phyloP scores from a whole-genome alignment of 2,113 vertebrate genomes.

The Austrofundulus limnaeus region DNA sequence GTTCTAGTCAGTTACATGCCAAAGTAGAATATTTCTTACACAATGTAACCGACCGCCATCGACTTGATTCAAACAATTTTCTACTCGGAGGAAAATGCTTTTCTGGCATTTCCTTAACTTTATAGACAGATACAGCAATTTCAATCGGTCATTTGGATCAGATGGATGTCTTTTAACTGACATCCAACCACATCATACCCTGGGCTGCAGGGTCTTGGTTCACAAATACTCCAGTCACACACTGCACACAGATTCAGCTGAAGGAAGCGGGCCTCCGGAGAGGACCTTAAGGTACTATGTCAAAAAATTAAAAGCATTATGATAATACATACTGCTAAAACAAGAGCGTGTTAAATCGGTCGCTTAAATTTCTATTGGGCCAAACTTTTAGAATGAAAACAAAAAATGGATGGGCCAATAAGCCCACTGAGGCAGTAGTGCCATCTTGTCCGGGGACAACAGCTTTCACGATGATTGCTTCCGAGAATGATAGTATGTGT shows the following conservation, averaged over 20 bases:
- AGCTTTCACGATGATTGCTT: slow-evolving; percentile 70
- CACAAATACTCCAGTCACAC: slow-evolving; percentile 67
- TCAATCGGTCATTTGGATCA: slow-evolving; percentile 78
- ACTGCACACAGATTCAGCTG: slow-evolving; percentile 71
- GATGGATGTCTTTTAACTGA: slow-evolving; percentile 72
- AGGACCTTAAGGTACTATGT: slow-evolving; percentile 64
- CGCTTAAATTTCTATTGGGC: slow-evolving; percentile 67
- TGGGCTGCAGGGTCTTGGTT: slow-evolving; percentile 65
- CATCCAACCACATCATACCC: slow-evolving; percentile 68
- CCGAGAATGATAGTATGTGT: slow-evolving; percentile 62
- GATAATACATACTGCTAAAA: slow-evolving; percentile 71
- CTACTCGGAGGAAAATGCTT: slow-evolving; percentile 58
- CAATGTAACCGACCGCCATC: slow-evolving; percentile 84
- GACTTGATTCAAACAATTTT: slow-evolving; percentile 80
- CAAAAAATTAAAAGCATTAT: slow-evolving; percentile 72
- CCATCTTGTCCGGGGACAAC: slow-evolving; percentile 61
- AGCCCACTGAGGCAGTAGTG: slow-evolving; percentile 49
- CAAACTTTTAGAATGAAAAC: slow-evolving; percentile 43
- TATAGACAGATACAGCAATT: slow-evolving; percentile 81
- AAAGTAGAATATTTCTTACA: slow-evolving; percentile 82
- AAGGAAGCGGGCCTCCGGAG: slow-evolving; percentile 67
- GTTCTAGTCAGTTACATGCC: slow-evolving; percentile 90
- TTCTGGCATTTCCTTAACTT: slow-evolving; percentile 68
- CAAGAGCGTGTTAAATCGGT: slow-evolving; percentile 64
- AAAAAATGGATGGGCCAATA: slow-evolving; percentile 13